A percentile compares a stretch with the other conserved stretches of the same genome.
phyloP scores from a whole-genome alignment of 2,113 vertebrate genomes.

The Phodopus roborovskii region DNA sequence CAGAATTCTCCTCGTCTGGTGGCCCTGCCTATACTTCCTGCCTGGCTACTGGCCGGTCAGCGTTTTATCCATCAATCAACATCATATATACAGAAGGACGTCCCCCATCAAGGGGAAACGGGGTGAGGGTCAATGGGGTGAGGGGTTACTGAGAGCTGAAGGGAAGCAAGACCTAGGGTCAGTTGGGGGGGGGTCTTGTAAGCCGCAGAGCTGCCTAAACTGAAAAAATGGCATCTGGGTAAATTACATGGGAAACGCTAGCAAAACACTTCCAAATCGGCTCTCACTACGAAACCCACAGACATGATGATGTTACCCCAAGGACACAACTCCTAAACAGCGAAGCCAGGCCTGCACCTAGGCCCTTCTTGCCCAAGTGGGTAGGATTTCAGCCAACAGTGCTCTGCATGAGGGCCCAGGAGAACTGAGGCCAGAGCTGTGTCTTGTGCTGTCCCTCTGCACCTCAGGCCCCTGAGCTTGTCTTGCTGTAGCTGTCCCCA shows the following conservation, averaged over 20 bases:
- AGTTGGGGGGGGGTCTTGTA: no score
- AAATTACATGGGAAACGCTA: not conserved
- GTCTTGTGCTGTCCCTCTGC: not conserved
- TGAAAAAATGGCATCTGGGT: not conserved
- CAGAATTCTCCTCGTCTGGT: no score
- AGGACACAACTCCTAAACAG: not conserved
- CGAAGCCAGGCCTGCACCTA: not conserved
- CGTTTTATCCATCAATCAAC: no score
- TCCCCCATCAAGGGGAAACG: not conserved
- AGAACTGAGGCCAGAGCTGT: not conserved
- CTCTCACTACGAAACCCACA: not conserved
- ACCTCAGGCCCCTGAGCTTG: not conserved
- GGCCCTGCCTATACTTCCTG: no score
- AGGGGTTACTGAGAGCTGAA: not conserved
- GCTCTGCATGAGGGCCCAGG: not conserved
- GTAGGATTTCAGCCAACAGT: not conserved
- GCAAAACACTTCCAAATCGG: not conserved
- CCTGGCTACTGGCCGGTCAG: no score
- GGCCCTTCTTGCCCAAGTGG: constrained; percentile 29
- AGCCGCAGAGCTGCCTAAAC: not conserved
- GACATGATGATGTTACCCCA: not conserved
- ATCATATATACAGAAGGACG: no score
- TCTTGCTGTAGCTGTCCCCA: not conserved
- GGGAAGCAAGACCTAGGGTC: not conserved
- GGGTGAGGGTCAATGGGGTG: not conserved